phyloP scores from a whole-genome alignment of 1,140 invertebrate genomes.

The Myzus persicae region DNA sequence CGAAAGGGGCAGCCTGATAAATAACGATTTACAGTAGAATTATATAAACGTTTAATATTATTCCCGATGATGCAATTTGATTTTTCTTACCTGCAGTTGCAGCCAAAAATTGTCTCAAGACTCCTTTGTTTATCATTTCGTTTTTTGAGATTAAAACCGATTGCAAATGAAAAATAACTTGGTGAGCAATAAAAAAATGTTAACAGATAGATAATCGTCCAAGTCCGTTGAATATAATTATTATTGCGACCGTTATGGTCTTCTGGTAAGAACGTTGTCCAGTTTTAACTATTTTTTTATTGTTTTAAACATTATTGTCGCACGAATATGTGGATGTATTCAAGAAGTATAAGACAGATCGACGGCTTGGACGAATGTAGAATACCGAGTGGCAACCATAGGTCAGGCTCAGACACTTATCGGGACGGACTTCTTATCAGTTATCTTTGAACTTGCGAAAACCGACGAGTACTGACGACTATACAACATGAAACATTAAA shows the following conservation, averaged over 20 bases:
- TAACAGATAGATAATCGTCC: background rate
- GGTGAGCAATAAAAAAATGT: background rate
- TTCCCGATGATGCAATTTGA: background rate
- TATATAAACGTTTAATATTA: background rate
- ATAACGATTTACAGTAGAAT: background rate
- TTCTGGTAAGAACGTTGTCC: background rate
- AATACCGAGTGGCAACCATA: background rate
- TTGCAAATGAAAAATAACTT: background rate
- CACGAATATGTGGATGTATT: background rate
- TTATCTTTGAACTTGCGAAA: constrained; percentile 7
- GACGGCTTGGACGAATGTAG: background rate
- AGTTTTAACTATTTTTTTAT: background rate
- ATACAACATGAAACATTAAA: background rate
- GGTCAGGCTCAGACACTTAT: constrained; percentile 9
- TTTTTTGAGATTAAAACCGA: background rate
- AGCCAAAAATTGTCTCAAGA: constrained; percentile 24
- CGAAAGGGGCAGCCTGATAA: background rate
- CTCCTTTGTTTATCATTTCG: constrained; percentile 42
- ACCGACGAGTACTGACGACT: background rate
- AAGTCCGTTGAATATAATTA: background rate
- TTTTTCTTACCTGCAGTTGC: constrained; percentile 45
- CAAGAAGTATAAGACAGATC: background rate
- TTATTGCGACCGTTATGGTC: background rate
- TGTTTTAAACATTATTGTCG: background rate
- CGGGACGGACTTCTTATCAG: background rate